These are phyloP conservation scores for Xiphophorus couchianus DNA, from an alignment of 2,113 vertebrate species.

Conservation along the genomic window DNA sequence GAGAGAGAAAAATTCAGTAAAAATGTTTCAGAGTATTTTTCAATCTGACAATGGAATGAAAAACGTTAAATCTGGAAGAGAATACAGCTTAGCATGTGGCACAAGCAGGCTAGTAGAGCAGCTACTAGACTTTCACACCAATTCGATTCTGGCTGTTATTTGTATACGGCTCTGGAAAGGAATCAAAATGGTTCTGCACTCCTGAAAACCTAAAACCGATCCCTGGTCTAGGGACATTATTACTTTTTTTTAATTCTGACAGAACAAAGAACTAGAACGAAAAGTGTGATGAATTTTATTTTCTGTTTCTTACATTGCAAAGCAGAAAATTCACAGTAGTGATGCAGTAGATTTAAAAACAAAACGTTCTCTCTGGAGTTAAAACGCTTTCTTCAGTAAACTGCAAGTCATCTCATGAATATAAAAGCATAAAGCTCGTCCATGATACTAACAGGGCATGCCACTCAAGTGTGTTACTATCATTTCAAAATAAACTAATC, in stretches of 20 bases:
- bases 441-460: constrained; percentile 10
- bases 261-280: too few relatives aligned
- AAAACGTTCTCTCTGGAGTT: neutral
- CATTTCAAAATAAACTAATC: constrained; percentile 24
- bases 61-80: neutral
- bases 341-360: neutral
- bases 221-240: too few relatives aligned
- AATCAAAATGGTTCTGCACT: too few relatives aligned
- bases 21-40: neutral
- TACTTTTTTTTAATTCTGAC: too few relatives aligned
- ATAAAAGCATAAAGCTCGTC: neutral
- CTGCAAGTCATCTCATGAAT: neutral
- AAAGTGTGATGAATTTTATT: too few relatives aligned
- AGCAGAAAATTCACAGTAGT: neutral
- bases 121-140: neutral
- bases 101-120: neutral
- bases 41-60: neutral
- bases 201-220: too few relatives aligned
- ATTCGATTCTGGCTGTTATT: neutral
- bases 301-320: neutral
- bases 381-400: neutral
- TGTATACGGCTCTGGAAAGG: neutral
- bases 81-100: neutral
- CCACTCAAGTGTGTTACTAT: constrained; percentile 19
- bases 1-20: neutral